Evolutionary conservation across 2,888 invertebrate genomes (phyloP), one percentile per base, ranked within the genome.

Genomic region (Epistrophe grossulariae): DNA sequence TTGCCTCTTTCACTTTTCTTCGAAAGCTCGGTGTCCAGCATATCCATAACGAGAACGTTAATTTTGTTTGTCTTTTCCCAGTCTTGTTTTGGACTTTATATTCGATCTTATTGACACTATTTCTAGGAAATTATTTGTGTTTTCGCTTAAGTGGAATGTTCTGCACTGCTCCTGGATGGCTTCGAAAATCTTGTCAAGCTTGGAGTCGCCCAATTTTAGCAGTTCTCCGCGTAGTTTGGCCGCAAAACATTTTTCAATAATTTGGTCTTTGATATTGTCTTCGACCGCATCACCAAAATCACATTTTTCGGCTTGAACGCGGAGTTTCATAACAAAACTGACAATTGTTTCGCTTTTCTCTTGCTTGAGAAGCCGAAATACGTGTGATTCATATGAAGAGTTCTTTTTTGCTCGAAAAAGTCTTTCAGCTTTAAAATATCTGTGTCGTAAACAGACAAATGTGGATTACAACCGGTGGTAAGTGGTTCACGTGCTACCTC

Each of bases 1-100:
- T 79, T 79, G 19, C 79, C 79, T 57, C 7, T 62, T 28, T 72
- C 72, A 72, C 24, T 79, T 79, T 45, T 45, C 45, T 38, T 50
- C 48, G 43, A 38, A 60, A 43, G 72, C 62, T 24, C 50, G 31
- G 31, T 79, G 72, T 19, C 79, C 72, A 48, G 57, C 43, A 64
- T 73, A 79, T n/a, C 79, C 81, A 50, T 76, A 81, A 11, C 66
- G 81, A n/a, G 59, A 48, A 55, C 81, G 68, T 28, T 81, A 38
- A 45, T 28, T 59, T 66, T 43, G 43, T 24, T 62, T 62, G 11
- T 13, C n/a, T 8, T 43, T 43, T 15, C 28, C 62, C 40, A 43
- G 1, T n/a, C 17, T 62, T 62, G 62, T 19, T 40, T 60, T 60
- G 40, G 40, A 40, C 1, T 60, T 40, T 59, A 35, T 38, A n/a